A percentile compares a stretch with the other conserved stretches of the same genome.
Evolutionary conservation across 2,888 invertebrate species (phyloP).

Genomic region (Sinhomidia bicolor): DNA sequence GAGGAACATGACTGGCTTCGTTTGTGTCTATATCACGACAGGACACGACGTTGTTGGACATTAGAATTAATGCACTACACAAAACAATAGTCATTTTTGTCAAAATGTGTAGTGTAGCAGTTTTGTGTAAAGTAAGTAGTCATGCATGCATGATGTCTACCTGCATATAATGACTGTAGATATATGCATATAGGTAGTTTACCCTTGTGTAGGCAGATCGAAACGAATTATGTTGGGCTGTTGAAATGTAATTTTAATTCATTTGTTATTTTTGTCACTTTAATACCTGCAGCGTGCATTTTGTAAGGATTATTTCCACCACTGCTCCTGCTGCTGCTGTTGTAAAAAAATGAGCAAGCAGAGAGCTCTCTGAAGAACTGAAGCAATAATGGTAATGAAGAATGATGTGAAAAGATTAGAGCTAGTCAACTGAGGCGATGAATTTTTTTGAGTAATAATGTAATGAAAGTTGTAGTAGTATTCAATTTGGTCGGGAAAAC

Average conservation of each 20-base stretch:
- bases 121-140: background rate
- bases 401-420: constrained; percentile 36
- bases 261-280: constrained; percentile 50
- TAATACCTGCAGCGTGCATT: constrained; percentile 28
- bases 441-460: constrained; percentile 20
- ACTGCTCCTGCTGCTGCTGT: background rate
- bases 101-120: background rate
- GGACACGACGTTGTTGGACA: constrained; percentile 28
- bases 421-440: constrained; percentile 26
- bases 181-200: background rate
- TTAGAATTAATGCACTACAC: constrained; percentile 44
- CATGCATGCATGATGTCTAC: constrained; percentile 35
- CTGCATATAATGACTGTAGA: background rate
- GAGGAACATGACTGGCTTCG: constrained; percentile 51
- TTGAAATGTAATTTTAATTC: constrained; percentile 10
- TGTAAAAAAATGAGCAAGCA: background rate
- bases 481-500: constrained; percentile 9
- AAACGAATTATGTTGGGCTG: constrained; percentile 6
- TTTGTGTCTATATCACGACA: constrained; percentile 36
- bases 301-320: constrained; percentile 20
- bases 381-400: constrained; percentile 30
- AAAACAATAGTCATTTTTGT: constrained; percentile 41
- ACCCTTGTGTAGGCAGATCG: background rate
- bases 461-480: constrained; percentile 22
- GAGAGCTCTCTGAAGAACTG: background rate